A percentile compares a stretch with the other conserved stretches of the same genome.
Evolutionary conservation across 2,797 vertebrate species (phyloP).

Genomic region (Heliangelus exortis): DNA sequence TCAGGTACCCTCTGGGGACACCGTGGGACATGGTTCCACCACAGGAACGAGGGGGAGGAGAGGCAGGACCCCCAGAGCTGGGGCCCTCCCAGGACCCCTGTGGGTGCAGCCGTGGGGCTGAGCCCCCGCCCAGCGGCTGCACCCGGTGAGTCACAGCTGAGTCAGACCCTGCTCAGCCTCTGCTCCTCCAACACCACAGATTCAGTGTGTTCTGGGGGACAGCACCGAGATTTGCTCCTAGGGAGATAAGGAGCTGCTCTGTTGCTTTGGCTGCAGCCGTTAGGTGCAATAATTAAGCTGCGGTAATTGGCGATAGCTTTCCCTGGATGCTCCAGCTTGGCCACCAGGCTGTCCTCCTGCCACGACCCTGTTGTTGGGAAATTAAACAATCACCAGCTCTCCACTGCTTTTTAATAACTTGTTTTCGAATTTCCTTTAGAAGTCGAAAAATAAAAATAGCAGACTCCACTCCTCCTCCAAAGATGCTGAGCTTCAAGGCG

Average conservation of each 20-base stretch:
- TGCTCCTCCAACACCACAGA: rapidly evolving
- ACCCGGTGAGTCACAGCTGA: constrained; percentile 12
- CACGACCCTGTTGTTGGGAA: not conserved
- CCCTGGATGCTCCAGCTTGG: not conserved
- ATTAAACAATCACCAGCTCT: not conserved
- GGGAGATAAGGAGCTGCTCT: not conserved
- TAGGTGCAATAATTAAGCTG: not conserved
- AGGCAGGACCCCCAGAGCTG: not conserved
- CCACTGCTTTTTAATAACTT: not conserved
- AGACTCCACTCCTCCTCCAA: not conserved
- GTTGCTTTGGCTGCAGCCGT: rapidly evolving
- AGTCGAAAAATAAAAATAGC: not conserved
- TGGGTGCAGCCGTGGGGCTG: not conserved
- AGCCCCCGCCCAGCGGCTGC: not conserved
- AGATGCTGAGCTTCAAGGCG: not conserved
- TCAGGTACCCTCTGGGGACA: not conserved
- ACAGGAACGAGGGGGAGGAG: rapidly evolving
- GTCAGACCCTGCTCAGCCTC: not conserved
- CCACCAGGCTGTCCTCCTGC: not conserved
- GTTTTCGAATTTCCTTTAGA: not conserved
- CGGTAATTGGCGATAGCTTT: rapidly evolving
- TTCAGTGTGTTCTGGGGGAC: not conserved
- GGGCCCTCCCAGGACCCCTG: too few species aligned
- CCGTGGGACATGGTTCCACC: rapidly evolving
- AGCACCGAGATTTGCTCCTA: rapidly evolving